phyloP scores from a whole-genome alignment of 2,797 vertebrate species.

The Mico argentatus region DNA sequence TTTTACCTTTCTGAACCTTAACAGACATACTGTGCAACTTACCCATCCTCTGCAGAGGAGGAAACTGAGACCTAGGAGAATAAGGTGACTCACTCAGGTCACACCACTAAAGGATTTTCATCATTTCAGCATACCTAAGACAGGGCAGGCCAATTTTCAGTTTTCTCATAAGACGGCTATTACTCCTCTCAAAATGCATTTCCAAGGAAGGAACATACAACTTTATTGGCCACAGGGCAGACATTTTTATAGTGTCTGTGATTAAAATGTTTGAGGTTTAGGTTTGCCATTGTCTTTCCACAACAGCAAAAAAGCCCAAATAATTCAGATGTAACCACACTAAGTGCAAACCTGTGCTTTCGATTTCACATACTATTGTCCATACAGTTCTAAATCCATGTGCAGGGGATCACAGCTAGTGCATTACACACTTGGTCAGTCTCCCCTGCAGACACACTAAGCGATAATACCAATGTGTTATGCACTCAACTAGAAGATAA shows the following conservation, averaged over 20 bases:
- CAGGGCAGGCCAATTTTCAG: constrained; percentile 44
- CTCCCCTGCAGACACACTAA: constrained; percentile 81
- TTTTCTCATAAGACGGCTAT: constrained; percentile 58
- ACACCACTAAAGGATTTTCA: constrained; percentile 44
- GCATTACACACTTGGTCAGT: constrained; percentile 76
- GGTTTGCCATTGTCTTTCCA: constrained; percentile 59
- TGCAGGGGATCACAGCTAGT: constrained; percentile 78
- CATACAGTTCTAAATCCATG: constrained; percentile 76
- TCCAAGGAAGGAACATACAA: constrained; percentile 55
- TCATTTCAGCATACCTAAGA: constrained; percentile 59
- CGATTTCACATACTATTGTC: constrained; percentile 58
- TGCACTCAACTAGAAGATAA: constrained; percentile 77
- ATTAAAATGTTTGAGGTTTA: constrained; percentile 57
- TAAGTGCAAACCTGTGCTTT: constrained; percentile 70
- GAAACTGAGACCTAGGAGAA: constrained; percentile 52
- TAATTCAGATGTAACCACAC: constrained; percentile 64
- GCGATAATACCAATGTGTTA: constrained; percentile 74
- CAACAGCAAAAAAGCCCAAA: constrained; percentile 50
- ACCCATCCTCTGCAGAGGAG: constrained; percentile 15
- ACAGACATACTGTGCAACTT: constrained; percentile 42
- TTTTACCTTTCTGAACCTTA: constrained; percentile 65
- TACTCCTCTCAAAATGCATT: constrained; percentile 60
- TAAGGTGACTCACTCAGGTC: constrained; percentile 33
- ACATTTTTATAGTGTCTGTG: constrained; percentile 38
- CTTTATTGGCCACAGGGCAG: constrained; percentile 35